Percentiles rank a stretch among this genome's conserved stretches.
These are phyloP conservation scores for Nycticryphes semicollaris DNA, from an alignment of 2,113 vertebrate genomes.

Conservation along the genomic window DNA sequence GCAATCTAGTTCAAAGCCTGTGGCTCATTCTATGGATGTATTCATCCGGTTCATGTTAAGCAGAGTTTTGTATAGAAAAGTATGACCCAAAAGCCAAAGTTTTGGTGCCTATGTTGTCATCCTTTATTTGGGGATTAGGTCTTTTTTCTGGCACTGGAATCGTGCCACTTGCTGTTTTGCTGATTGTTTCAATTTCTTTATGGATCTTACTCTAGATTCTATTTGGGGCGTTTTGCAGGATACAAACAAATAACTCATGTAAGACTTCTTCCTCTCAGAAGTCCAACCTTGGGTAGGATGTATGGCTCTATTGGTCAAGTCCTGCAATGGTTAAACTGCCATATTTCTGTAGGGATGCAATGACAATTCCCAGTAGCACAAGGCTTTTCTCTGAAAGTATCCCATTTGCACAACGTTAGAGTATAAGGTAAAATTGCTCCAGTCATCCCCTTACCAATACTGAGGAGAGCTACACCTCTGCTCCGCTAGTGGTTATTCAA, in stretches of 20 bases:
- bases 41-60: not conserved
- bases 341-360: not conserved
- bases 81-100: not conserved
- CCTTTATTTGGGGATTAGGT: not conserved
- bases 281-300: not conserved
- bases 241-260: not conserved
- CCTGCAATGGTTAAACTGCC: not conserved
- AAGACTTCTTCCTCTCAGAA: not conserved
- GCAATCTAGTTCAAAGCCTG: not conserved
- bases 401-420: rapidly evolving
- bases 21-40: not conserved
- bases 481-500: not conserved
- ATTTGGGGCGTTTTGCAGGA: not conserved
- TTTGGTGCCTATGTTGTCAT: not conserved
- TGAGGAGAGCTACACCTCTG: not conserved
- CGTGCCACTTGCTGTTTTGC: not conserved
- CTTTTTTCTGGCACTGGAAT: not conserved
- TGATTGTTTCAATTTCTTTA: not conserved
- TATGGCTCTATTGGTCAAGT: rapidly evolving
- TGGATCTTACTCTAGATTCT: not conserved
- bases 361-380: not conserved
- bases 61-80: not conserved
- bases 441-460: not conserved
- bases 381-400: not conserved
- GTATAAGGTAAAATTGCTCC: not conserved